Base-by-base conservation (phyloP, 2,888 invertebrate species). In the Sepioteuthis lessoniana region DNA sequence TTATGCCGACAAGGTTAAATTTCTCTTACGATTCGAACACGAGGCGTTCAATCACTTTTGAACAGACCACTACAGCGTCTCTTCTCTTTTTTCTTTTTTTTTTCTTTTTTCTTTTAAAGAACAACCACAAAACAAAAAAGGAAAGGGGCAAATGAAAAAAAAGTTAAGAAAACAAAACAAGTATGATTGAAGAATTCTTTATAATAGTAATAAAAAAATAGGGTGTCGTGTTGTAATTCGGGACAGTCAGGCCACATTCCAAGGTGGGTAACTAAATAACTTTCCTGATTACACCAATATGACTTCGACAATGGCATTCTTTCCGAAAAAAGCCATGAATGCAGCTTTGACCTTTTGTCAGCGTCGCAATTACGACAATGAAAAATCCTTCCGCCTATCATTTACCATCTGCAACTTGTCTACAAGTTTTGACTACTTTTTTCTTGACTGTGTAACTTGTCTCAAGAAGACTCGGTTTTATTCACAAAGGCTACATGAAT, bases 301-400 rank as follows among this genome's bases (percentile, higher is more conserved):
- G 76, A n/a, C 76, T 76, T 76, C 76, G 76, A 76, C 76, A 76
- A 76, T 76, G n/a, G 16, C 76, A 76, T 76, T 76, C 76, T 76
- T 76, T 76, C n/a, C 60, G 31, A 60, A 60, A 28, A 60, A 60
- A 60, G 1, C 60, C 7, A 60, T n/a, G n/a, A 76, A 76, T n/a
- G 19, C 76, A n/a, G n/a, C n/a, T 76, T 76, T 76, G n/a, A 76
- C n/a, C 76, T 76, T 76, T 76, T 76, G n/a, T 31, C 60, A 60
- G n/a, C 2, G 76, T 76, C n/a, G n/a, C 13, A 76, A 76, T 76
- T 8, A n/a, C n/a, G 76, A 76, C 76, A 76, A 76, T 76, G 76
- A 76, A 60, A 76, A 76, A 76, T 31, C 76, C 76, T 76, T 76
- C 76, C 76, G 76, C n/a, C 76, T n/a, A 76, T 76, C 76, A n/a